phyloP scores from a whole-genome alignment of 2,888 invertebrate genomes.

The Orchestes rusci region DNA sequence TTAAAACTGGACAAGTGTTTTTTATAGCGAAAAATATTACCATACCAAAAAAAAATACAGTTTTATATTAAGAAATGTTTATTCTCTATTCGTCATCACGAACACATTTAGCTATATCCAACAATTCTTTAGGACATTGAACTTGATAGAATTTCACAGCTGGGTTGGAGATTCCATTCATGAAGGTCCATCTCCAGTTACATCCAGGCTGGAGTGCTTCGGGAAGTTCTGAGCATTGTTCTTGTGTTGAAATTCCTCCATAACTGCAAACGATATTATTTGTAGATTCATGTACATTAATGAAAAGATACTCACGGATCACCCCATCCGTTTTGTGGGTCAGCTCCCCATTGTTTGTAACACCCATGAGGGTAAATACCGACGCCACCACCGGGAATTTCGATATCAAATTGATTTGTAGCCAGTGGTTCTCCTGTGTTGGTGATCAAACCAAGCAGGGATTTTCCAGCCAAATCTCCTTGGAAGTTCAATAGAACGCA shows the following conservation, averaged over 20 bases:
- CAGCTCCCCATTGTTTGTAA: constrained; percentile 15
- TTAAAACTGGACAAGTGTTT: too few species aligned
- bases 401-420: constrained; percentile 16
- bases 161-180: constrained; percentile 18
- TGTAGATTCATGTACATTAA: background rate
- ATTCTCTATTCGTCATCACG: constrained; percentile 18
- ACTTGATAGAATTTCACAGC: constrained; percentile 18
- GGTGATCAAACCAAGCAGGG: constrained; percentile 12
- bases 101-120: constrained; percentile 14
- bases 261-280: constrained; percentile 3
- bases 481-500: constrained; percentile 15
- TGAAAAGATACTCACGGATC: constrained; percentile 7
- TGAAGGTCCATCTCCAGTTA: constrained; percentile 16
- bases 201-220: constrained; percentile 16
- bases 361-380: constrained; percentile 15
- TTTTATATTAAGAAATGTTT: too few species aligned
- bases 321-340: constrained; percentile 16
- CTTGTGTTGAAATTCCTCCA: constrained; percentile 15
- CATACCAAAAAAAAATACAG: too few species aligned
- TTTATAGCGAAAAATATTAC: too few species aligned
- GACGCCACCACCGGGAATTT: constrained; percentile 20
- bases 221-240: constrained; percentile 13
- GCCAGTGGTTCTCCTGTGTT: constrained; percentile 15
- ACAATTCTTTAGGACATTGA: constrained; percentile 14
- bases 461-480: constrained; percentile 17